Percentiles rank a stretch among this genome's conserved stretches.
These are phyloP conservation scores for Pandion haliaetus DNA, from an alignment of 2,113 vertebrate genomes.

Conservation along the genomic window DNA sequence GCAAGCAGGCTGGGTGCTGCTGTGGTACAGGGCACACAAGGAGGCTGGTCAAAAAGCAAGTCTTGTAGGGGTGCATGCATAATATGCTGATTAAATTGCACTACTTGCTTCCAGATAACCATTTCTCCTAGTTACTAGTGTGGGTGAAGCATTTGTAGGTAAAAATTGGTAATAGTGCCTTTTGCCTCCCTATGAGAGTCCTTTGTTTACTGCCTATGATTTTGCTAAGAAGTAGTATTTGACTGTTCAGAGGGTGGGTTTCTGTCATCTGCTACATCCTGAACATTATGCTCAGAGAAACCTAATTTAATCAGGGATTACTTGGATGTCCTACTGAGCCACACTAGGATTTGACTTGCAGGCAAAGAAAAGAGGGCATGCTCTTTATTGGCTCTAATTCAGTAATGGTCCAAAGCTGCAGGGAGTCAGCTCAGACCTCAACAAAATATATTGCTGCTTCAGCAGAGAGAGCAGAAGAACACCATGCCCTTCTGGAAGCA, in stretches of 20 bases:
- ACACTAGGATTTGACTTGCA: conserved; percentile 9
- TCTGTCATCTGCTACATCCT: not conserved
- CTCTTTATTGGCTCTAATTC: conserved; percentile 17
- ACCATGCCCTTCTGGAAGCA: conserved; percentile 5
- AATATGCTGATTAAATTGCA: not conserved
- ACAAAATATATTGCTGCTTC: conserved; percentile 14
- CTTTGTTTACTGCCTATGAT: not conserved
- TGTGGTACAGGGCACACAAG: not conserved
- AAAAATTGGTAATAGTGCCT: not conserved
- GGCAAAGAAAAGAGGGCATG: not conserved
- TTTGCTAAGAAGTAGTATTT: not conserved
- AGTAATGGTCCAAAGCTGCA: conserved; percentile 10
- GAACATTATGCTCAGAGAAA: not conserved
- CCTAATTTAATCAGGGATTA: conserved; percentile 24
- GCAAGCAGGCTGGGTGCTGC: not conserved
- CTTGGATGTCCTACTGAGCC: not conserved
- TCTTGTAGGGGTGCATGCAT: not conserved
- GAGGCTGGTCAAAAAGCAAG: not conserved
- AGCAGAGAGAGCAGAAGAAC: not conserved
- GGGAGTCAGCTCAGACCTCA: not conserved
- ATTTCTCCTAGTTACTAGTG: not conserved
- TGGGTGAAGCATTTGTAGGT: not conserved
- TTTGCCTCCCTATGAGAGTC: not conserved
- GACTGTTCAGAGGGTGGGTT: not conserved
- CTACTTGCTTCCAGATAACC: not conserved